Base-by-base conservation (phyloP, 1,140 invertebrate species). In the Apis laboriosa region DNA sequence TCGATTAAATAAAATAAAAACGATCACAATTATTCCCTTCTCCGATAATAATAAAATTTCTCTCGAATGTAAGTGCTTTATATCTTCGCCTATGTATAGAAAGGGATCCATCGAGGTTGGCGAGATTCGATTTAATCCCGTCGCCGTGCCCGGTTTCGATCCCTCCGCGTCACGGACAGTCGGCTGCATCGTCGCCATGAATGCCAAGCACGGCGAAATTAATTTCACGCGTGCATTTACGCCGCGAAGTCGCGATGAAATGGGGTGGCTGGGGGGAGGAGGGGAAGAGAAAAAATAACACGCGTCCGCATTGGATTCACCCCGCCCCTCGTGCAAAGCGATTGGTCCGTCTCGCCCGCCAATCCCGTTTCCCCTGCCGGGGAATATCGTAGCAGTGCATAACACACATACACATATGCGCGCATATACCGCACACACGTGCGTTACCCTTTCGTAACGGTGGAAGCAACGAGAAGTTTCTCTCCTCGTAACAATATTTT, bases 341-440 rank as follows among this genome's bases (percentile, higher is more conserved):
- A 89, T 89, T 89, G 84, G 87, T 79, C 71, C 81, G 70, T n/a
- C 34, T 17, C 12, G 15, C 34, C 77, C 66, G 24, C 87, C 86
- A 89, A 89, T 89, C 81, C 49, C 61, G 79, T 24, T 56, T 34
- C n/a, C 51, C 0, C 2, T 2, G 17, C 12, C 17, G 49, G 63
- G 55, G 49, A 34, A 15, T 2, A 55, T 56, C 53, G 28, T 66
- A 56, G 43, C 49, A 51, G 53, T 56, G 51, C 72, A 61, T 24
- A 24, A 24, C 24, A 24, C 4, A 15, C 8, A 21, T n/a, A 2
- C 49, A 19, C 19, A 49, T 61, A 70, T n/a, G 28, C 28, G 28
- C 60, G 1, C 56, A n/a, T 49, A 49, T 53, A 72, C 73, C 73
- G 55, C 43, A 53, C n/a, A 11, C 60, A 24, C 34, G 34, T 7